Base-by-base conservation (phyloP, 2,113 vertebrate genomes). In the Xyrauchen texanus region DNA sequence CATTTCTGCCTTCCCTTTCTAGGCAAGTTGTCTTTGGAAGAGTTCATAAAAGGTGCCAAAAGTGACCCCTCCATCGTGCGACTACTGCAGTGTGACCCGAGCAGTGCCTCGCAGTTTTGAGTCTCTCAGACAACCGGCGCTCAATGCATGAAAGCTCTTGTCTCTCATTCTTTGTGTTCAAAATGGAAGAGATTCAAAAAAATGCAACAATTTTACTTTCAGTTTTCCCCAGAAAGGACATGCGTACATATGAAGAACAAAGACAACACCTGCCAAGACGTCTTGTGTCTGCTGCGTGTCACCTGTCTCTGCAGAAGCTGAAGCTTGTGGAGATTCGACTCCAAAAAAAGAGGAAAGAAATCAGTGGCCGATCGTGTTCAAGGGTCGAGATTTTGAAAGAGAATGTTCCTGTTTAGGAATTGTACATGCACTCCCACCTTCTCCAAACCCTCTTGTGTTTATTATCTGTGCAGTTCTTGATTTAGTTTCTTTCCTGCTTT, bases 11-110 rank as follows among this genome's bases (percentile, higher is more conserved):
- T 78, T 62, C 21, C 47, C 58, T 34, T 79, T 51, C 0, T 91
- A 99, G 98, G 98, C 61, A 98, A 97, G 86, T 87, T 99, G 57
- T 99, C 98, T 7, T 91, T 99, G 91, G 98, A 98, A 90, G 98
- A 99, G 88, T 99, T 99, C 89, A 99, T 99, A 93, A 94, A 93
- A 92, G 98, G 98, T 82, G 98, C 98, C 93, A 99, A 99, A 92
- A 99, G 96, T 10, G 98, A 99, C 90, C 98, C 98, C 0, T 99
- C 97, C 88, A 99, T 99, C 61, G 98, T 99, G 78, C 93, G 97
- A 85, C 94, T 99, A 94, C 95, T 99, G 89, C 97, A 99, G 93
- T 99, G 98, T 0, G 97, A 99, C 93, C 97, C 98, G 86, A 98
- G 97, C 90, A 95, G 96, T 4, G 93, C 97, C 80, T 93, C 92